phyloP scores from a whole-genome alignment of 1,140 invertebrate species.

The Dinoponera quadriceps region DNA sequence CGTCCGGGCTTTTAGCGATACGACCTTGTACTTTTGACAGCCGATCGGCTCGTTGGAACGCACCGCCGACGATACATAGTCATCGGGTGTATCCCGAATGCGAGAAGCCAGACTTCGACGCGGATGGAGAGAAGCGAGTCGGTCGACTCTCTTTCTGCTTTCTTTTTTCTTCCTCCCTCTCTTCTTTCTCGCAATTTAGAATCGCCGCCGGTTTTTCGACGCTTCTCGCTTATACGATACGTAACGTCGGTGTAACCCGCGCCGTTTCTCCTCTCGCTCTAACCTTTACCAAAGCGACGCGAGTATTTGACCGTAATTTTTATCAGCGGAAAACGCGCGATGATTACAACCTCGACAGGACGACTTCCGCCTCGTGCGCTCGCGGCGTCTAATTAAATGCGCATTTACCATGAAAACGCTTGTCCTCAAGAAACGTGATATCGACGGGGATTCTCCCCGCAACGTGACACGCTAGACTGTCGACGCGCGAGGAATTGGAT shows the following conservation, averaged over 20 bases:
- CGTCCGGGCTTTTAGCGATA: conserved; percentile 67
- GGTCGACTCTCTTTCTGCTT: too few relatives aligned
- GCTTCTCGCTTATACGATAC: too few relatives aligned
- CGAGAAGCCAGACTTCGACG: not conserved
- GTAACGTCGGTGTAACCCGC: too few relatives aligned
- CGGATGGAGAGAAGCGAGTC: not conserved
- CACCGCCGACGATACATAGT: not conserved
- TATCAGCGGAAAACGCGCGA: not conserved
- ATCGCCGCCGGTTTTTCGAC: too few relatives aligned
- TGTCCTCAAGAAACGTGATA: conserved; percentile 59
- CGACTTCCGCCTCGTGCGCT: not conserved
- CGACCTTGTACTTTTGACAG: conserved; percentile 68
- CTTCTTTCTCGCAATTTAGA: too few relatives aligned
- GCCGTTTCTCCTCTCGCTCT: not conserved
- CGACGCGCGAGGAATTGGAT: conserved; percentile 20
- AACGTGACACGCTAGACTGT: conserved; percentile 59
- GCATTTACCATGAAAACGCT: conserved; percentile 20
- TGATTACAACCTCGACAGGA: conserved; percentile 17
- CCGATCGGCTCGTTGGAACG: conserved; percentile 21
- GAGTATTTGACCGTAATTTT: conserved; percentile 4
- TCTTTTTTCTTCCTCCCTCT: too few relatives aligned
- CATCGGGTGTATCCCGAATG: not conserved
- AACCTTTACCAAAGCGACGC: not conserved
- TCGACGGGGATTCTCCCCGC: conserved; percentile 37
- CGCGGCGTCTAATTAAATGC: conserved; percentile 30